These are phyloP conservation scores for Rhagonycha lutea DNA, from an alignment of 2,888 invertebrate species.

Conservation along the genomic window DNA sequence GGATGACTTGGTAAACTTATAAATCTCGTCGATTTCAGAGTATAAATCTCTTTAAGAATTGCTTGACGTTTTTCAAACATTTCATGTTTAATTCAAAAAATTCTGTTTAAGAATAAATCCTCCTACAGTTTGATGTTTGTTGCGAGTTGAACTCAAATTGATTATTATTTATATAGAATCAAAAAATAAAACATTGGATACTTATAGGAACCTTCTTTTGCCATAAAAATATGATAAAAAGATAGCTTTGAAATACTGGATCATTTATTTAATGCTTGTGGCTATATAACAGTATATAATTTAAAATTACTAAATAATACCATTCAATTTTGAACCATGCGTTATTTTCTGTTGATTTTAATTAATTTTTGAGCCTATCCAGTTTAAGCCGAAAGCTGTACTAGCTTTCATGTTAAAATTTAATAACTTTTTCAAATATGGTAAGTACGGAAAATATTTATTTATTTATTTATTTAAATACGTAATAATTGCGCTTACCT, in stretches of 20 bases:
- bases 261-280: neutral
- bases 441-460: no score
- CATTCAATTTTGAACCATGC: neutral
- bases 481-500: neutral
- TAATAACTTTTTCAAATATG: neutral
- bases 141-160: constrained; percentile 39
- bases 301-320: neutral
- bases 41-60: constrained; percentile 47
- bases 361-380: neutral
- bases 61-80: constrained; percentile 42
- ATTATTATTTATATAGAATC: constrained; percentile 33
- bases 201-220: neutral
- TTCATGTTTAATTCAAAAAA: constrained; percentile 52
- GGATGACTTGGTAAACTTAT: constrained; percentile 51
- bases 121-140: constrained; percentile 20
- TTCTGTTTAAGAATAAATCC: constrained; percentile 23
- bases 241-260: neutral
- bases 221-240: neutral
- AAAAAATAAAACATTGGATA: neutral
- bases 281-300: neutral
- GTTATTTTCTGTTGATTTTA: neutral
- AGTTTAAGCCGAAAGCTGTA: neutral
- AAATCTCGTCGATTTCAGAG: constrained; percentile 44
- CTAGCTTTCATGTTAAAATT: neutral
- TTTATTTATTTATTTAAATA: neutral